These are phyloP conservation scores for Ochropleura plecta DNA, from an alignment of 2,888 invertebrate species.

Conservation along the genomic window DNA sequence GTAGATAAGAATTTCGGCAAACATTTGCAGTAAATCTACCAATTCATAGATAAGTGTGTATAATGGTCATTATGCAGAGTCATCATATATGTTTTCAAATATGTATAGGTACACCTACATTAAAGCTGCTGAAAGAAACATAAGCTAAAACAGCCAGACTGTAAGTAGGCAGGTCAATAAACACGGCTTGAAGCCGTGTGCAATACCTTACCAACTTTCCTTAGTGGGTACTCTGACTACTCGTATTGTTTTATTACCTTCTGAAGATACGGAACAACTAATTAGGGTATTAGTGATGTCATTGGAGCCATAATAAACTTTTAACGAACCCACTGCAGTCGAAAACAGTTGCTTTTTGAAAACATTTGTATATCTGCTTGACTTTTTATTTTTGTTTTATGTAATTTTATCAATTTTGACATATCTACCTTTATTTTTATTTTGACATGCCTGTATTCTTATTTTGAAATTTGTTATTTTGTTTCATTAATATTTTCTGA, in stretches of 20 bases:
- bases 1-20: constrained; percentile 14
- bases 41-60: constrained; percentile 19
- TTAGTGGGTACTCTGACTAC: constrained; percentile 53
- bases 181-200: constrained; percentile 49
- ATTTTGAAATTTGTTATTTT: too few relatives aligned
- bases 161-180: constrained; percentile 31
- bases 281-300: constrained; percentile 64
- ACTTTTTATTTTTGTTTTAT: not conserved
- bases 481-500: too few relatives aligned
- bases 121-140: constrained; percentile 24
- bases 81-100: constrained; percentile 21
- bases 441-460: too few relatives aligned
- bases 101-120: not conserved
- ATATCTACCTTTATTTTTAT: too few relatives aligned
- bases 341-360: constrained; percentile 24
- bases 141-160: constrained; percentile 21
- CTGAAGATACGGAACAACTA: constrained; percentile 52
- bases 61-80: constrained; percentile 22
- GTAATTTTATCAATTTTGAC: too few relatives aligned
- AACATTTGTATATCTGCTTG: not conserved
- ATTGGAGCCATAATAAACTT: constrained; percentile 55
- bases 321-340: constrained; percentile 22
- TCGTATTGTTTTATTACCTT: constrained; percentile 58
- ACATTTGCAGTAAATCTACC: constrained; percentile 31
- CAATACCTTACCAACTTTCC: constrained; percentile 61